Percentiles rank a stretch among this genome's conserved stretches.
Evolutionary conservation across 2,797 vertebrate species (phyloP).

Genomic region (Gymnothorax javanicus): DNA sequence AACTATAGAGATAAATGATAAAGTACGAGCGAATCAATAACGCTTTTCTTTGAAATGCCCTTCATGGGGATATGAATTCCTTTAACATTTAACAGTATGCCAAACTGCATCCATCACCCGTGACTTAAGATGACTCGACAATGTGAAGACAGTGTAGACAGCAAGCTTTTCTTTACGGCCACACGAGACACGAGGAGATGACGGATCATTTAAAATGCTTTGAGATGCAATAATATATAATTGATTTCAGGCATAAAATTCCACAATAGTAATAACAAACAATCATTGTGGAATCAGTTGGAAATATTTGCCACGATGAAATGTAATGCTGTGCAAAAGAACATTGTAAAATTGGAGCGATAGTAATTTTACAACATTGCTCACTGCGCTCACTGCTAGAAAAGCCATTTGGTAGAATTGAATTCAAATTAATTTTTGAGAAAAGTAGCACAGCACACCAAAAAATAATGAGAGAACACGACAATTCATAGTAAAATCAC

Average conservation of each 20-base stretch:
- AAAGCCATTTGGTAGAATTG: neutral
- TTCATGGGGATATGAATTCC: neutral
- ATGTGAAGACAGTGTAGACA: neutral
- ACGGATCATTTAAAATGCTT: neutral
- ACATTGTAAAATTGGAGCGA: neutral
- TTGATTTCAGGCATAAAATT: neutral
- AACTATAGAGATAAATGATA: neutral
- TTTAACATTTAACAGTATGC: neutral
- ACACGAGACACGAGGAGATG: neutral
- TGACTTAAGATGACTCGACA: neutral
- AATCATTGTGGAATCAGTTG: neutral
- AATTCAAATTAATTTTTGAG: neutral
- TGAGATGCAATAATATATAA: neutral
- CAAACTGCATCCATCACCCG: neutral
- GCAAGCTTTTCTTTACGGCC: neutral
- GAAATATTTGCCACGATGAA: neutral
- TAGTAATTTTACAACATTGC: neutral
- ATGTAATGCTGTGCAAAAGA: neutral
- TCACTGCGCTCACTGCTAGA: neutral
- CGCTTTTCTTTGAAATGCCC: neutral
- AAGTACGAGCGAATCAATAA: neutral
- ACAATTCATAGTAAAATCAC: no score
- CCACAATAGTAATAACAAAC: neutral
- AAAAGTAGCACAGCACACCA: neutral
- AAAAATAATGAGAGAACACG: neutral